A percentile compares a stretch with the other conserved stretches of the same genome.
phyloP scores from a whole-genome alignment of 2,888 invertebrate species.

The Metalampra italica region DNA sequence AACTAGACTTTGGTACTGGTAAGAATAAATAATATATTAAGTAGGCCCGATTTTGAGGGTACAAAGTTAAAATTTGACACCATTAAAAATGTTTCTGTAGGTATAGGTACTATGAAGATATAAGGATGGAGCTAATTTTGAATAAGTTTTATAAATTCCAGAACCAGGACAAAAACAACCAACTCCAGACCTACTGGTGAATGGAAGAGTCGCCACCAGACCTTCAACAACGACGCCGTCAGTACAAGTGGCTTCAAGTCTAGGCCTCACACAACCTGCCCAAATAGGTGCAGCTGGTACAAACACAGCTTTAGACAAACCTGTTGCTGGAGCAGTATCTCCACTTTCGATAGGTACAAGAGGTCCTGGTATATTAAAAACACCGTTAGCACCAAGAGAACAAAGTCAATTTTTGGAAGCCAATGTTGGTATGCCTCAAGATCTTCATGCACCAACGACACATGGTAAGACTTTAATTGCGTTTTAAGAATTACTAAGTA shows the following conservation, averaged over 20 bases:
- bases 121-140: too few species aligned
- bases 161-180: slow-evolving; percentile 43
- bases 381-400: neutral
- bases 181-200: slow-evolving; percentile 62
- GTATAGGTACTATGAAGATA: too few species aligned
- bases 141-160: too few species aligned
- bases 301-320: slow-evolving; percentile 20
- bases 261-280: slow-evolving; percentile 18
- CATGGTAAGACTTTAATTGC: too few species aligned
- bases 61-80: too few species aligned
- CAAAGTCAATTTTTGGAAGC: neutral
- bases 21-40: slow-evolving; percentile 1
- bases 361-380: neutral
- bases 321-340: slow-evolving; percentile 5
- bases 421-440: neutral
- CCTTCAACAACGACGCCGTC: slow-evolving; percentile 12
- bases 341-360: neutral
- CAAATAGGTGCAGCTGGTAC: slow-evolving; percentile 14
- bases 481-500: too few species aligned
- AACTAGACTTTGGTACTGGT: slow-evolving; percentile 77
- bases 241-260: slow-evolving; percentile 21
- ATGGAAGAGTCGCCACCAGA: slow-evolving; percentile 34
- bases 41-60: neutral
- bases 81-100: too few species aligned
- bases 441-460: neutral